Evolutionary conservation across 1,140 invertebrate genomes (phyloP), one percentile per base, ranked within the genome.

Genomic region (Proctacanthus coquilletti): DNA sequence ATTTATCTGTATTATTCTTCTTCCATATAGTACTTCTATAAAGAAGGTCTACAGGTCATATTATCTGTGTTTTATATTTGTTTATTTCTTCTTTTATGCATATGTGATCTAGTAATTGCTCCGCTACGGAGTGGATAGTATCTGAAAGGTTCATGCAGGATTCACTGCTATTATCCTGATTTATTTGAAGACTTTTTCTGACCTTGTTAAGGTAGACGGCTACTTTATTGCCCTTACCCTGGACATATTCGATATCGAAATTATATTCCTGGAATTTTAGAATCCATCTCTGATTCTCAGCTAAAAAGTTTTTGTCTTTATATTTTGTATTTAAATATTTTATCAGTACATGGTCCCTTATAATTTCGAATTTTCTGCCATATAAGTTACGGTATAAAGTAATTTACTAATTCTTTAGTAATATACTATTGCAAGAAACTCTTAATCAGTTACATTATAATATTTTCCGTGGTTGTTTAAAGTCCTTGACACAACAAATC

Each of bases 271-370:
- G 14, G 3, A 38, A 29, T 14, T 38, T 21, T 8, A 38, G 10
- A 3, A 10, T 10, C 30, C 30, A 32, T 15, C 30, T 32, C 17
- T 32, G 36, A 8, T n/a, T n/a, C 13, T 56, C 33, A 34, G 44
- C 47, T 3, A 32, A 47, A 5, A 51, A 50, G 27, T 63, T 49
- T 46, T 59, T 64, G 0, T 56, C 45, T 19, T 21, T 35, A 39
- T 37, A 34, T 1, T 32, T 32, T 9, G 23, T 13, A 10, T 32
- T 10, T 13, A 44, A 19, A 10, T 36, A 69, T 18, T 37, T 43
- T 9, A 70, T 42, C 2, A 62, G 51, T 39, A 50, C 49, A 39
- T 70, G 63, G 42, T 72, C 66, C 1, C 64, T 68, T 18, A 53
- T 36, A 3, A 69, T 45, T 6, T 21, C 55, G 43, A 69, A 69